Evolutionary conservation across 2,113 vertebrate species (phyloP).

Genomic region (Arenaria interpres): DNA sequence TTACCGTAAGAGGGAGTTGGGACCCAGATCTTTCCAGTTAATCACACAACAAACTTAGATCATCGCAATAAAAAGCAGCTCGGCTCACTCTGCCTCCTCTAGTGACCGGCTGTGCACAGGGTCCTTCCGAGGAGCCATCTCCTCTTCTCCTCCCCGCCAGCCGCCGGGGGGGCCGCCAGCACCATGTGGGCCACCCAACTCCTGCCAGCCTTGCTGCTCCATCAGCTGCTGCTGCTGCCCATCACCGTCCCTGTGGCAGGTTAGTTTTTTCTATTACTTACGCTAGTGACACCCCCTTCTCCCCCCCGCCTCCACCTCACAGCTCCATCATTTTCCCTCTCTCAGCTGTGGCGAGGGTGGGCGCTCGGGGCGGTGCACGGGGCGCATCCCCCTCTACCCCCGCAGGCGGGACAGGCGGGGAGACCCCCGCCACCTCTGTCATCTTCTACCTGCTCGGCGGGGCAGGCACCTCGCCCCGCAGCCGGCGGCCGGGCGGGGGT

Average conservation of each 20-base stretch:
- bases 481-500: background rate
- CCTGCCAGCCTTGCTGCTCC: constrained; percentile 70
- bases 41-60: constrained; percentile 81
- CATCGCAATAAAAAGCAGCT: constrained; percentile 80
- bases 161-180: constrained; percentile 37
- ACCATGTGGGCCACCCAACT: constrained; percentile 77
- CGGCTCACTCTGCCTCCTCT: constrained; percentile 64
- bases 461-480: background rate
- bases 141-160: constrained; percentile 37
- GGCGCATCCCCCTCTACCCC: background rate
- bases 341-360: background rate
- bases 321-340: background rate
- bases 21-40: constrained; percentile 80
- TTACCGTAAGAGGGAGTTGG: constrained; percentile 84
- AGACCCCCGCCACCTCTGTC: too few relatives aligned
- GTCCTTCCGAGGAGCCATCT: constrained; percentile 60
- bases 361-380: background rate
- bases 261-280: constrained; percentile 52
- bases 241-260: constrained; percentile 73
- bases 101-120: constrained; percentile 66
- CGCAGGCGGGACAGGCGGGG: background rate
- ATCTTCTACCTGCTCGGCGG: background rate
- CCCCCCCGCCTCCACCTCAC: background rate
- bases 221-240: constrained; percentile 74
- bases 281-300: background rate